Evolutionary conservation across 2,888 invertebrate genomes (phyloP).

Genomic region (Epistrophe eligans): DNA sequence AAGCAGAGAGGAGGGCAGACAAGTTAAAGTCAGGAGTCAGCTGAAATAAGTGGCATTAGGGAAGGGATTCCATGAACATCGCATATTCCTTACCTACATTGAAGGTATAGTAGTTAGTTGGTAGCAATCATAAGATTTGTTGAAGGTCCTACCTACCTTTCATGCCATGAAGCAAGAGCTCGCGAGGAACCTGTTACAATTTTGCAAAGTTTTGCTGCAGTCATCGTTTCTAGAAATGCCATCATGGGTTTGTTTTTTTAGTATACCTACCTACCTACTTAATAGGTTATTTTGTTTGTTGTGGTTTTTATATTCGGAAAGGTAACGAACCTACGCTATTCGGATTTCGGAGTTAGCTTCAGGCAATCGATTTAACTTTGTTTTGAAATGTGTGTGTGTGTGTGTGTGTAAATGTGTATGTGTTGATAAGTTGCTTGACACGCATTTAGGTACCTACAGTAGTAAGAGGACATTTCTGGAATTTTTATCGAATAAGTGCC

Average conservation of each 20-base stretch:
- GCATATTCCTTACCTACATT: not conserved
- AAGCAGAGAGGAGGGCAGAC: not conserved
- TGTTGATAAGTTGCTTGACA: constrained; percentile 46
- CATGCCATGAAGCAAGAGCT: no score
- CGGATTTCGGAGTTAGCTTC: constrained; percentile 29
- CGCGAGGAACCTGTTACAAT: constrained; percentile 67
- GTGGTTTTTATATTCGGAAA: constrained; percentile 22
- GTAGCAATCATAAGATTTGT: constrained; percentile 72
- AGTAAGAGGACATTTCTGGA: constrained; percentile 35
- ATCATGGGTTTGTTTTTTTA: not conserved
- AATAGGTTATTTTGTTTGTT: not conserved
- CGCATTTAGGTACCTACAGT: constrained; percentile 12
- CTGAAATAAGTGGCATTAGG: constrained; percentile 67
- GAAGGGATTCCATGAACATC: constrained; percentile 52
- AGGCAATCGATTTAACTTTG: constrained; percentile 41
- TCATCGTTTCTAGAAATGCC: constrained; percentile 27
- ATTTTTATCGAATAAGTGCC: constrained; percentile 34
- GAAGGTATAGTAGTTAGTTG: constrained; percentile 22
- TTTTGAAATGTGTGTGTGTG: not conserved
- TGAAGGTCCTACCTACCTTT: constrained; percentile 63
- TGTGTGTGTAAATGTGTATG: constrained; percentile 1
- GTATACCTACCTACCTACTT: not conserved
- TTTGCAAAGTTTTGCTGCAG: constrained; percentile 55
- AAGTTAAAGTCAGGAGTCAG: constrained; percentile 66
- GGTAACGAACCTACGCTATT: constrained; percentile 24